Conservation (phyloP, 2,797 vertebrate genomes). For the Arremon aurantiirostris region DNA sequence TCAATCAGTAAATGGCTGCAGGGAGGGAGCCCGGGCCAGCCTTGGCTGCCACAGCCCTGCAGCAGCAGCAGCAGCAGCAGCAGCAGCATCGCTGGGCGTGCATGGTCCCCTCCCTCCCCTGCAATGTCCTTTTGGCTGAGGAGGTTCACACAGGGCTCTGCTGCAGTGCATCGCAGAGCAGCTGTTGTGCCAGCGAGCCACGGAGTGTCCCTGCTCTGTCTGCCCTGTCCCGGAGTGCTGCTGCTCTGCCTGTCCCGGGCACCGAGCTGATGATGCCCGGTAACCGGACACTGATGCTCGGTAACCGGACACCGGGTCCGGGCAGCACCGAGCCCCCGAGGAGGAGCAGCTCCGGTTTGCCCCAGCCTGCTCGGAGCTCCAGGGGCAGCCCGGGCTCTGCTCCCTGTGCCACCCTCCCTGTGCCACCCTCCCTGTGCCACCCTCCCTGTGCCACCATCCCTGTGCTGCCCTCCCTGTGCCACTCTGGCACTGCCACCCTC, state of each 20-base stretch:
- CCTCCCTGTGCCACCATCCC: too few relatives aligned
- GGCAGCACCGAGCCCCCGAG: neutral
- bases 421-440: too few relatives aligned
- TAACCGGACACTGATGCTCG: rapidly evolving
- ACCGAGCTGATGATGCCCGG: neutral
- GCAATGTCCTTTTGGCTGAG: constrained; percentile 41
- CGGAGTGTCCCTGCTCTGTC: neutral
- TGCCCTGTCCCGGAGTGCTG: neutral
- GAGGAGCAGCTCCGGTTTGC: neutral
- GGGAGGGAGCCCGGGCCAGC: neutral
- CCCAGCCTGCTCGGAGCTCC: neutral
- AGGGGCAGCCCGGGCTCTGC: neutral
- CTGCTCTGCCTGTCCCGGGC: neutral
- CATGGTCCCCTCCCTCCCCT: neutral
- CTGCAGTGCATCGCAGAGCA: constrained; percentile 59
- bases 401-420: too few relatives aligned
- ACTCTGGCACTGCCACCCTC: too few relatives aligned
- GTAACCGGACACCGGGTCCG: neutral
- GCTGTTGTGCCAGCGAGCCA: constrained; percentile 31
- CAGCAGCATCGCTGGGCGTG: neutral
- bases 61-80: neutral
- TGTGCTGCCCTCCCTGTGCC: too few relatives aligned
- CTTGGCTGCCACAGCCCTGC: constrained; percentile 24
- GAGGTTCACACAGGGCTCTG: constrained; percentile 18
- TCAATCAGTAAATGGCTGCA: neutral